Conservation (phyloP, 2,113 vertebrate species). For the Tonatia bakeri region DNA sequence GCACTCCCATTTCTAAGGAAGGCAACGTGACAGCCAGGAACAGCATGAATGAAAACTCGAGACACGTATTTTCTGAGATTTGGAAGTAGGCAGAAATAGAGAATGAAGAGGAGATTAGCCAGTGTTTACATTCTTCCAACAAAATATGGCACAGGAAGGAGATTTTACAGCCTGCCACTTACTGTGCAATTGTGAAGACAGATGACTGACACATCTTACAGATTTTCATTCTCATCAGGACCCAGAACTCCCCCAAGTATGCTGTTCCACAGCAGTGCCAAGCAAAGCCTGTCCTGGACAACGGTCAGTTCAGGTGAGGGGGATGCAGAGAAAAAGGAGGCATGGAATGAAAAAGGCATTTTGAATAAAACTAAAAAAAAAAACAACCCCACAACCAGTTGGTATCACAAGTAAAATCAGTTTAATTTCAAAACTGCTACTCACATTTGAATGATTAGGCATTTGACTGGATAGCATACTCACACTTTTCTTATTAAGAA, state of each 20-base stretch:
- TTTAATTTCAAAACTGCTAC: slow-evolving; percentile 1
- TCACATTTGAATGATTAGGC: background rate
- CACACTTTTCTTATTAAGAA: background rate
- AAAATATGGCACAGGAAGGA: background rate
- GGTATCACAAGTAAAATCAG: background rate
- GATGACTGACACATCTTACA: background rate
- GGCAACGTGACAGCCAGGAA: background rate
- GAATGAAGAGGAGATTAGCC: slow-evolving; percentile 2
- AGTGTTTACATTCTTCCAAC: slow-evolving; percentile 20
- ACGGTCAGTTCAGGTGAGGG: background rate
- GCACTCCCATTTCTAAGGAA: slow-evolving; percentile 2
- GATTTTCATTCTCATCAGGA: background rate
- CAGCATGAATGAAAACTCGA: background rate
- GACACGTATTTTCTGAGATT: slow-evolving; percentile 22
- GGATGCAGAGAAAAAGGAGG: background rate
- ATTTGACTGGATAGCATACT: background rate
- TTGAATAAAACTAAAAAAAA: background rate
- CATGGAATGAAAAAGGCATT: background rate
- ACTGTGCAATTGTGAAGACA: background rate
- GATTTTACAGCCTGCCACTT: background rate
- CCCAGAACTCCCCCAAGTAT: background rate
- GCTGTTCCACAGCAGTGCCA: background rate
- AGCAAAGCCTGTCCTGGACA: background rate
- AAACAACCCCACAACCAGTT: background rate
- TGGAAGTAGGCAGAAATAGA: slow-evolving; percentile 39